phyloP scores from a whole-genome alignment of 23 tunicate species.

The Ciona savignyi region DNA sequence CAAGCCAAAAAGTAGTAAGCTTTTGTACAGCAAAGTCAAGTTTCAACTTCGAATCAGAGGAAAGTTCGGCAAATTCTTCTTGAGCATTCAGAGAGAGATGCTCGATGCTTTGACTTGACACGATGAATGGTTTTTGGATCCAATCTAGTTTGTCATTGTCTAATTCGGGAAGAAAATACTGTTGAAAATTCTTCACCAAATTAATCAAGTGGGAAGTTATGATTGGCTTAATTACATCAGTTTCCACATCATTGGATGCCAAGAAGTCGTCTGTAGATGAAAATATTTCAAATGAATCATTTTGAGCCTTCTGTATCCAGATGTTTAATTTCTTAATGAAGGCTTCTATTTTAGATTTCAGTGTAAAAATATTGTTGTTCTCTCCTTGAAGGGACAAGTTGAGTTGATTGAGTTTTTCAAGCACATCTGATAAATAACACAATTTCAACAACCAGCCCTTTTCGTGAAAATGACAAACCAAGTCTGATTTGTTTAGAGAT shows the following conservation, averaged over 20 bases:
- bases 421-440: constrained; percentile 50
- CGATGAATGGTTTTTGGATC: no score
- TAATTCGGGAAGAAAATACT: no score
- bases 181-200: no score
- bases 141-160: no score
- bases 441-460: constrained; percentile 34
- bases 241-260: constrained; percentile 35
- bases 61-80: no score
- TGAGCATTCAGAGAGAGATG: no score
- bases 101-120: no score
- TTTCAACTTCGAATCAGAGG: no score
- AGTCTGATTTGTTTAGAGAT: constrained; percentile 30
- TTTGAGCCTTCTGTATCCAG: constrained; percentile 22
- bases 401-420: constrained; percentile 39
- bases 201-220: no score
- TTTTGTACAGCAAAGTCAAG: no score
- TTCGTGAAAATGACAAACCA: constrained; percentile 38
- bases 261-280: constrained; percentile 30
- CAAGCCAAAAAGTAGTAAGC: no score
- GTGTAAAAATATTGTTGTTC: constrained; percentile 31
- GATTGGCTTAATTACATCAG: no score
- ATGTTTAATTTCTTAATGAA: constrained; percentile 28
- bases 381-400: constrained; percentile 50
- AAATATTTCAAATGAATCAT: constrained; percentile 25
- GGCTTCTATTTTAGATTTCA: constrained; percentile 39